Conservation (phyloP, 2,113 vertebrate genomes). For the Cygnus buccinator region DNA sequence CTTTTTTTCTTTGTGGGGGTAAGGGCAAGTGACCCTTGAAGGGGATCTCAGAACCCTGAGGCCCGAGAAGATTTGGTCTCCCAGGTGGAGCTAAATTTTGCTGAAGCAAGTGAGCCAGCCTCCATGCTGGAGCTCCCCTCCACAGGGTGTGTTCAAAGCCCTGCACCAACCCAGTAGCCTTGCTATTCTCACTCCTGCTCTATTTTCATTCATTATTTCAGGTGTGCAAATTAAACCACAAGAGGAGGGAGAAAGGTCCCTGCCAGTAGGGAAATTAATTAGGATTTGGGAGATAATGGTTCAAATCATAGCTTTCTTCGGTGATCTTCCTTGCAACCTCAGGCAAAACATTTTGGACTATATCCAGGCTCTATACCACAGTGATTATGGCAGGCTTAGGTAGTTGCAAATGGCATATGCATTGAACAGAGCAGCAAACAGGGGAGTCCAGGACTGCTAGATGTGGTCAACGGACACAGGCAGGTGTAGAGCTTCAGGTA, state of each 20-base stretch:
- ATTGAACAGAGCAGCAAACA: background rate
- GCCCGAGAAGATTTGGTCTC: background rate
- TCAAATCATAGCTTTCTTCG: slow-evolving; percentile 38
- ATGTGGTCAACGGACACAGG: background rate
- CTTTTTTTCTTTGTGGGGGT: background rate
- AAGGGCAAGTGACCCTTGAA: background rate
- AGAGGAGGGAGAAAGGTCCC: background rate
- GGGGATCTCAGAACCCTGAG: background rate
- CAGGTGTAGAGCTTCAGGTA: background rate
- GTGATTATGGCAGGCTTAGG: background rate
- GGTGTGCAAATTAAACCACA: slow-evolving; percentile 51
- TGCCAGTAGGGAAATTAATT: slow-evolving; percentile 49
- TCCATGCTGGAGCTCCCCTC: background rate
- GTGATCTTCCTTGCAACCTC: slow-evolving; percentile 21
- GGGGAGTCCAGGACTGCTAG: background rate
- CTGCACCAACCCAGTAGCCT: background rate
- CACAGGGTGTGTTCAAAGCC: background rate
- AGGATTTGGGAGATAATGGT: slow-evolving; percentile 33
- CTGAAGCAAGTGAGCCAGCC: rapidly evolving
- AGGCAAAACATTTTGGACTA: slow-evolving; percentile 27
- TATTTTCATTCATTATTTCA: slow-evolving; percentile 53
- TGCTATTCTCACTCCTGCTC: background rate
- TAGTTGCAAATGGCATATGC: background rate
- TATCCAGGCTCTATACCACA: background rate
- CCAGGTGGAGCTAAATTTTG: background rate